Conservation (phyloP, 2,113 vertebrate species). For the Tragelaphus imberbis region DNA sequence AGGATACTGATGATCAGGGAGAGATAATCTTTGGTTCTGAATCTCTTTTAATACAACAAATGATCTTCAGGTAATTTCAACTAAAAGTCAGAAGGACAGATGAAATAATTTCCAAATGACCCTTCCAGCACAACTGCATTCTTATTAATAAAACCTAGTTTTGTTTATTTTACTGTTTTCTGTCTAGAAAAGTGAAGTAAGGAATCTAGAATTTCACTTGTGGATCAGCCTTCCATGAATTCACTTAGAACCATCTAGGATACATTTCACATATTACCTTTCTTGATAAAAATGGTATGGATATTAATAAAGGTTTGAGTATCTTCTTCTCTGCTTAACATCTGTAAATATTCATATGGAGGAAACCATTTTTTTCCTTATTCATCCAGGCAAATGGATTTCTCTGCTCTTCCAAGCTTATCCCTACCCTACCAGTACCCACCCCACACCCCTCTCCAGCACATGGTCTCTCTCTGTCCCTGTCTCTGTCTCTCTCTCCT, state of each 20-base stretch:
- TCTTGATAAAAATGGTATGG: background rate
- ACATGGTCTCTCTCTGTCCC: rapidly evolving
- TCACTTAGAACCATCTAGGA: background rate
- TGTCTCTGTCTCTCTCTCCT: background rate
- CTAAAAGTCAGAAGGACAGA: background rate
- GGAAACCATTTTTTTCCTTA: background rate
- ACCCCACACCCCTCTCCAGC: rapidly evolving
- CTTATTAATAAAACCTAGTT: background rate
- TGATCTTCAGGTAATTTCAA: conserved; percentile 29
- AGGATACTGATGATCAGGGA: background rate
- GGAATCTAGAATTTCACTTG: background rate
- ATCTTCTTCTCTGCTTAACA: background rate
- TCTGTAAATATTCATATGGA: background rate
- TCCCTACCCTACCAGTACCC: background rate
- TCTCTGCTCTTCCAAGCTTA: background rate
- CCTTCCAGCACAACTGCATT: background rate
- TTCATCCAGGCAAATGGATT: background rate
- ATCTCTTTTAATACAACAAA: conserved; percentile 13
- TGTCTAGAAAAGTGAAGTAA: background rate
- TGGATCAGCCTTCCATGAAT: background rate
- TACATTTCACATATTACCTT: background rate
- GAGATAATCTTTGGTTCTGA: background rate
- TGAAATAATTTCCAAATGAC: conserved; percentile 18
- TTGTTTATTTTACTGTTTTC: background rate
- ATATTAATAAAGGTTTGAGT: background rate